Evolutionary conservation across 2,888 invertebrate genomes (phyloP).

Genomic region (Melinaea marsaeus): DNA sequence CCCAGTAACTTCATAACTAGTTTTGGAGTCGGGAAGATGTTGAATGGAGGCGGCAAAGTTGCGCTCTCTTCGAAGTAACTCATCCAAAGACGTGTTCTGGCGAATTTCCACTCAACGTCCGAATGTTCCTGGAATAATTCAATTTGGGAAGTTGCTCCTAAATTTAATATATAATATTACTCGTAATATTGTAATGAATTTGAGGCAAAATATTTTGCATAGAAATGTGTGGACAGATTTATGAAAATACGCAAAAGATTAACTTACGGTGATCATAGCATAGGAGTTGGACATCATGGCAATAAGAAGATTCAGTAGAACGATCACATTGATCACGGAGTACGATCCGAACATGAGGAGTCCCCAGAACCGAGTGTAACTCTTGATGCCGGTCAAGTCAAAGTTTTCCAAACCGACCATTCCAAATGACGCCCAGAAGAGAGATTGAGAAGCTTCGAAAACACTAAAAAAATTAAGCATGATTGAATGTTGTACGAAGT

Average conservation of each 20-base stretch:
- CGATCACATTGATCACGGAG: constrained; percentile 96
- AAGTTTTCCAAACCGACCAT: constrained; percentile 93
- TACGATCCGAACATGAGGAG: constrained; percentile 97
- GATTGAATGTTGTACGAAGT: background rate
- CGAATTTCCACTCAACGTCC: constrained; percentile 98
- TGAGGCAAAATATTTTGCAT: too few species aligned
- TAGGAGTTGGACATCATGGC: constrained; percentile 99
- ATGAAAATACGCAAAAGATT: background rate
- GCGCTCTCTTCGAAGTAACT: constrained; percentile 95
- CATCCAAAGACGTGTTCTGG: constrained; percentile 95
- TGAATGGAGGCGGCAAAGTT: constrained; percentile 95
- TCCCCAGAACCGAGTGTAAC: constrained; percentile 96
- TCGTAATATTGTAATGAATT: too few species aligned
- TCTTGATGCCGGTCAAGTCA: constrained; percentile 91
- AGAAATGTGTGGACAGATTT: too few species aligned
- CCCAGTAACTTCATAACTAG: constrained; percentile 82
- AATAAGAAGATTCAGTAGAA: constrained; percentile 94
- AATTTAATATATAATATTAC: background rate
- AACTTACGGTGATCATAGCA: constrained; percentile 91
- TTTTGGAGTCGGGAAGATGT: constrained; percentile 93
- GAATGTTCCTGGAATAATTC: constrained; percentile 85
- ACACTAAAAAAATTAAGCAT: constrained; percentile 76
- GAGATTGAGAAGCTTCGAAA: constrained; percentile 95
- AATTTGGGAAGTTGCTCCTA: background rate
- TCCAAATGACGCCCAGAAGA: constrained; percentile 98